Evolutionary conservation across 2,113 vertebrate species (phyloP).

Genomic region (Larimichthys crocea): DNA sequence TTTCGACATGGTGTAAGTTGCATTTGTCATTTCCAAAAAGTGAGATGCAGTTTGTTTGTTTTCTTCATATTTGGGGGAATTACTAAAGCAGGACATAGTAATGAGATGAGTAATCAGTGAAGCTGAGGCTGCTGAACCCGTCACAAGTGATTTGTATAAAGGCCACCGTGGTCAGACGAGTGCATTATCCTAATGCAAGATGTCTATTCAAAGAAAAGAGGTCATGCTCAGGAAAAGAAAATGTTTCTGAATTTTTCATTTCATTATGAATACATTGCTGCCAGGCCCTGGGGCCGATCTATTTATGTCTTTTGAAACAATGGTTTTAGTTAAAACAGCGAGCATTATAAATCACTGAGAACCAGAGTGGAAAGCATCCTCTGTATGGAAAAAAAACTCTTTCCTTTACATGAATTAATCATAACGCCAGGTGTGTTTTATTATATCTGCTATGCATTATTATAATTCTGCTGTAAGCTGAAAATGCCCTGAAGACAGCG

Average conservation of each 20-base stretch:
- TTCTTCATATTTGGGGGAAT: slow-evolving; percentile 20
- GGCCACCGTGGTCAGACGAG: slow-evolving; percentile 19
- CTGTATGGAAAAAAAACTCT: background rate
- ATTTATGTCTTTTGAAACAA: slow-evolving; percentile 11
- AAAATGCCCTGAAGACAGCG: slow-evolving; percentile 1
- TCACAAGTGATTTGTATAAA: slow-evolving; percentile 44
- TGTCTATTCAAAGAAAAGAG: slow-evolving; percentile 37
- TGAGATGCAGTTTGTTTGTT: background rate
- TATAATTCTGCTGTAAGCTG: background rate
- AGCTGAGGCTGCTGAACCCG: slow-evolving; percentile 16
- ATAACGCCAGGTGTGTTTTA: slow-evolving; percentile 12
- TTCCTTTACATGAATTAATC: background rate
- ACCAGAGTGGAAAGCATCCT: background rate
- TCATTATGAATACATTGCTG: slow-evolving; percentile 11
- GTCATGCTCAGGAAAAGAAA: background rate
- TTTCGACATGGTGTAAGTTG: slow-evolving; percentile 1
- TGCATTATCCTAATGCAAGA: slow-evolving; percentile 46
- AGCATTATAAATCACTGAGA: background rate
- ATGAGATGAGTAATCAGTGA: slow-evolving; percentile 48
- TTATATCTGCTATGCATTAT: background rate
- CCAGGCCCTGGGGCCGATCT: background rate
- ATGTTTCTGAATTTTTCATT: slow-evolving; percentile 22
- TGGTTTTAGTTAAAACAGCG: background rate
- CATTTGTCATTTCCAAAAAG: slow-evolving; percentile 16
- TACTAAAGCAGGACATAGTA: slow-evolving; percentile 22